These are phyloP conservation scores for Andinoacara biseriatus DNA, from an alignment of 2,113 vertebrate genomes.

Conservation along the genomic window DNA sequence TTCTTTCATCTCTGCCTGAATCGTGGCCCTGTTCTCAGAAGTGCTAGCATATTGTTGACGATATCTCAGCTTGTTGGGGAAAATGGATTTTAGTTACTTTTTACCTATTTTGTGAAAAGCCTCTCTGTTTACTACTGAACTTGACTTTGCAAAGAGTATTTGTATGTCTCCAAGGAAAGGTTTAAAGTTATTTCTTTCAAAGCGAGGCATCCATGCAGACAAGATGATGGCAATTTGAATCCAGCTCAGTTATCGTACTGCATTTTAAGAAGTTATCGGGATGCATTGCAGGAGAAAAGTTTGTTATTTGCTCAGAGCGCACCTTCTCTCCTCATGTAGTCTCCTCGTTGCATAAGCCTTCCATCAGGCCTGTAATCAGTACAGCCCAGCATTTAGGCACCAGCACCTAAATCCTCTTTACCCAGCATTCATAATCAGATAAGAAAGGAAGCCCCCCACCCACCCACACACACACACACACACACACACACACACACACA, in stretches of 20 bases:
- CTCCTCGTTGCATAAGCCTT: slow-evolving; percentile 72
- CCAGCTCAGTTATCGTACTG: slow-evolving; percentile 2
- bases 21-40: slow-evolving; percentile 38
- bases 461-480: neutral
- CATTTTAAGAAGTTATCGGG: slow-evolving; percentile 22
- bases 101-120: slow-evolving; percentile 21
- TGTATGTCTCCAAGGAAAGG: neutral
- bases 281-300: slow-evolving; percentile 22
- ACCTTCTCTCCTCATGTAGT: slow-evolving; percentile 47
- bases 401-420: slow-evolving; percentile 81
- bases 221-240: neutral
- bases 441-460: slow-evolving; percentile 29
- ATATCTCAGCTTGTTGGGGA: slow-evolving; percentile 35
- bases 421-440: slow-evolving; percentile 80
- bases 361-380: slow-evolving; percentile 68
- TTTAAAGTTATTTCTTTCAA: neutral
- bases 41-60: slow-evolving; percentile 40
- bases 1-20: slow-evolving; percentile 52
- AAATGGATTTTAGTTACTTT: slow-evolving; percentile 43
- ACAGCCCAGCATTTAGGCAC: slow-evolving; percentile 73
- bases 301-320: slow-evolving; percentile 44
- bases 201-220: neutral
- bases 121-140: neutral
- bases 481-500: too few species aligned
- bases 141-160: neutral